A percentile compares a stretch with the other conserved stretches of the same genome.
These are phyloP conservation scores for Xestia sexstrigata DNA, from an alignment of 2,888 invertebrate species.

Conservation along the genomic window DNA sequence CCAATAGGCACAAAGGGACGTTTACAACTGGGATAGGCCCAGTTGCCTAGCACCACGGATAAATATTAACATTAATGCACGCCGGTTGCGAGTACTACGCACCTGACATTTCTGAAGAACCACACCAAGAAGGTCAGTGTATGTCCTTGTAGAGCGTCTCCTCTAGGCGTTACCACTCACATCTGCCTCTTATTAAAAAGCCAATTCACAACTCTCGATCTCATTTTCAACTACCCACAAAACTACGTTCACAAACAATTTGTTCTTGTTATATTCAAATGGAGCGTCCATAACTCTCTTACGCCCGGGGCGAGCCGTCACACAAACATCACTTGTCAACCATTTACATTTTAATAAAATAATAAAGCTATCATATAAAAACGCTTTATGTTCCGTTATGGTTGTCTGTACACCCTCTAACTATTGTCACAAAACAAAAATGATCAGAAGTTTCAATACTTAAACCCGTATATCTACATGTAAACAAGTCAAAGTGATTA, in stretches of 20 bases:
- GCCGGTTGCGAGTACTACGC: no score
- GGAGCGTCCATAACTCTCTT: conserved; percentile 53
- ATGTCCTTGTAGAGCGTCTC: no score
- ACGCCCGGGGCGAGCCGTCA: conserved; percentile 65
- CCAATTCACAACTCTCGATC: conserved; percentile 22
- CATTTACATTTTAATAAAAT: conserved; percentile 81
- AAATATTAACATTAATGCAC: no score
- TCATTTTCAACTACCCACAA: conserved; percentile 30
- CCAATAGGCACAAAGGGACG: no score
- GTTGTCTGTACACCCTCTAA: conserved; percentile 63
- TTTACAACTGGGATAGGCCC: no score
- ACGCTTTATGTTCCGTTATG: conserved; percentile 72
- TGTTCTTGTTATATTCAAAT: conserved; percentile 62
- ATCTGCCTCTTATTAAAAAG: not conserved
- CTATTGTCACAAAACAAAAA: not conserved
- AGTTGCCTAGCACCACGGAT: no score
- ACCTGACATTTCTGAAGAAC: no score
- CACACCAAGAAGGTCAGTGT: no score
- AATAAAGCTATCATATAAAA: conserved; percentile 75
- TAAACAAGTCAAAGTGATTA: no score
- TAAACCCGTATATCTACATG: no score
- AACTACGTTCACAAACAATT: conserved; percentile 33
- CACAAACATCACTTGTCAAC: conserved; percentile 75
- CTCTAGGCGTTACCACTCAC: not conserved
- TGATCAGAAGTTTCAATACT: conserved; percentile 12